These are phyloP conservation scores for Drosophila buzzatii DNA, from an alignment of 2,888 invertebrate genomes.

Conservation along the genomic window DNA sequence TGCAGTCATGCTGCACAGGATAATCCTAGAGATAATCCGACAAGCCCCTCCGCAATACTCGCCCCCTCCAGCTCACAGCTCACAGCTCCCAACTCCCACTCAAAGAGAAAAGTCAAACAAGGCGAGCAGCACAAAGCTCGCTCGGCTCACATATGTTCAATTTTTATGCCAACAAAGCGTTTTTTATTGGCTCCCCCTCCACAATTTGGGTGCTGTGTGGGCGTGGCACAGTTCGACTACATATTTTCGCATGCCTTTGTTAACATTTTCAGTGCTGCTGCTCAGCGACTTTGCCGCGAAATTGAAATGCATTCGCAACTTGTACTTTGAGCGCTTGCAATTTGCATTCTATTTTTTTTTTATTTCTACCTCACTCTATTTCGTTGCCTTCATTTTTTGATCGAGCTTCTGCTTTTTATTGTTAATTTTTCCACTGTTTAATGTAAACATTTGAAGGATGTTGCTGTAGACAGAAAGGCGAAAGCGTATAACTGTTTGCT, in stretches of 20 bases:
- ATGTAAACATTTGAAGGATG: conserved; percentile 35
- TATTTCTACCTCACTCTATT: not conserved
- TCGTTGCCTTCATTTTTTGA: not conserved
- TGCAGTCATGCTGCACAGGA: conserved; percentile 75
- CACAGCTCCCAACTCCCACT: not conserved
- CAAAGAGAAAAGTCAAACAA: conserved; percentile 41
- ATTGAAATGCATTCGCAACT: conserved; percentile 70
- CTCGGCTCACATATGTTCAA: conserved; percentile 62
- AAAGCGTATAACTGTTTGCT: conserved; percentile 33
- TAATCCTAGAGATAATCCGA: conserved; percentile 73
- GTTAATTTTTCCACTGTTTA: conserved; percentile 20
- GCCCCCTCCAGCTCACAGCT: too few species aligned
- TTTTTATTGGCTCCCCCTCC: conserved; percentile 56
- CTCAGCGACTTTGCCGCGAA: conserved; percentile 46
- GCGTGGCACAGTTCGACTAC: conserved; percentile 45
- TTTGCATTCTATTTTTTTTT: conserved; percentile 39
- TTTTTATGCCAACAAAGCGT: conserved; percentile 74
- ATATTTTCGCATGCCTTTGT: conserved; percentile 71
- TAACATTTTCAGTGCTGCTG: conserved; percentile 21
- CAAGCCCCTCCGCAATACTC: not conserved
- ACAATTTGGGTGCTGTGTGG: conserved; percentile 10
- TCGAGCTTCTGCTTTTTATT: conserved; percentile 8
- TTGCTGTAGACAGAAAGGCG: conserved; percentile 25
- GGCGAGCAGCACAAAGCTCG: conserved; percentile 32
- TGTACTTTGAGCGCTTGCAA: conserved; percentile 53